Conservation (phyloP, 2,888 invertebrate genomes). For the Scrobipalpa costella region DNA sequence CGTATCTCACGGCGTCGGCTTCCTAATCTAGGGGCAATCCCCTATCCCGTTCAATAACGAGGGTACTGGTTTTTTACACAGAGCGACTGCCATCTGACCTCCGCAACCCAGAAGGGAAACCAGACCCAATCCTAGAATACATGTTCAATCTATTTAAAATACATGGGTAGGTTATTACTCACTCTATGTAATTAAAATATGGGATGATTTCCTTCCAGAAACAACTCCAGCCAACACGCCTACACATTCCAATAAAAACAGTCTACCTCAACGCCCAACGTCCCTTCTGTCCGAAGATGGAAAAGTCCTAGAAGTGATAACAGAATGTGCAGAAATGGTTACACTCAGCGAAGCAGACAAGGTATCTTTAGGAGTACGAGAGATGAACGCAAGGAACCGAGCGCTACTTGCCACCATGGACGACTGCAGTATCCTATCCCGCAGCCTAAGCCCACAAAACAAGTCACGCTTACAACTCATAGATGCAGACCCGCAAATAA, state of each 20-base stretch:
- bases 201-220: constrained; percentile 52
- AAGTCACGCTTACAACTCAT: constrained; percentile 67
- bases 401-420: constrained; percentile 79
- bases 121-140: no score
- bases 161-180: no score
- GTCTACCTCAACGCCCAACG: constrained; percentile 76
- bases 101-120: no score
- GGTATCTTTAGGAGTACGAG: constrained; percentile 66
- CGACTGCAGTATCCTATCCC: constrained; percentile 74
- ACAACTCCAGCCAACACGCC: constrained; percentile 76
- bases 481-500: constrained; percentile 78
- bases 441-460: constrained; percentile 73
- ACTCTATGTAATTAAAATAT: neutral
- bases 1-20: no score
- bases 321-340: constrained; percentile 86
- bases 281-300: constrained; percentile 84
- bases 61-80: no score
- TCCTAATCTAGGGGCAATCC: no score
- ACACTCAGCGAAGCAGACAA: constrained; percentile 81
- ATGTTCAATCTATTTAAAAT: no score
- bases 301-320: constrained; percentile 84
- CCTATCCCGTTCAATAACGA: no score
- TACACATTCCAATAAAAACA: constrained; percentile 62
- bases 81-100: no score
- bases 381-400: constrained; percentile 74